Evolutionary conservation across 2,113 vertebrate species (phyloP).

Genomic region (Gracilinanus agilis): DNA sequence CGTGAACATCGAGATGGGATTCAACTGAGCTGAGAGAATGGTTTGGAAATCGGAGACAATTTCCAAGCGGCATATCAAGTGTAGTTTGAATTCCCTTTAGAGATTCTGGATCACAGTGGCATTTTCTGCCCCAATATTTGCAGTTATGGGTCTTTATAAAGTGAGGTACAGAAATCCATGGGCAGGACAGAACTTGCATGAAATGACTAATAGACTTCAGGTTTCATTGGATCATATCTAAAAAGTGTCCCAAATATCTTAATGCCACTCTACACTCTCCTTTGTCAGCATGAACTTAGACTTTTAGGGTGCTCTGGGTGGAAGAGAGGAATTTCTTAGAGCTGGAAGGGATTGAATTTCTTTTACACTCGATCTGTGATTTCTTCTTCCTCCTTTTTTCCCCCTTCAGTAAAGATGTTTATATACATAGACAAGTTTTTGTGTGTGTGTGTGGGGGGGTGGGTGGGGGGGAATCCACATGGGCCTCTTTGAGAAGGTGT

Average conservation of each 20-base stretch:
- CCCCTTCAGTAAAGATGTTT: neutral
- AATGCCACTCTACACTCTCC: neutral
- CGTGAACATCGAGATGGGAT: neutral
- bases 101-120: neutral
- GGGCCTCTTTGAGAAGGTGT: neutral
- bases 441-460: no score
- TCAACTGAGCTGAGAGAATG: neutral
- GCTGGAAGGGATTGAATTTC: neutral
- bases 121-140: neutral
- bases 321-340: neutral
- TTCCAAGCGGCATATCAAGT: neutral
- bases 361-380: no score
- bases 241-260: neutral
- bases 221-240: neutral
- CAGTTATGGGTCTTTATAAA: neutral
- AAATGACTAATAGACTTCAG: neutral
- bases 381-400: neutral
- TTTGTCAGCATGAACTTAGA: neutral
- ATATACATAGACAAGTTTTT: no score
- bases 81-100: neutral
- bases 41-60: neutral
- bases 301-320: neutral
- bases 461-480: no score
- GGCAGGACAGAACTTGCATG: neutral
- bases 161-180: neutral